A percentile compares a stretch with the other conserved stretches of the same genome.
phyloP scores from a whole-genome alignment of 2,113 vertebrate species.

The Ictidomys tridecemlineatus region DNA sequence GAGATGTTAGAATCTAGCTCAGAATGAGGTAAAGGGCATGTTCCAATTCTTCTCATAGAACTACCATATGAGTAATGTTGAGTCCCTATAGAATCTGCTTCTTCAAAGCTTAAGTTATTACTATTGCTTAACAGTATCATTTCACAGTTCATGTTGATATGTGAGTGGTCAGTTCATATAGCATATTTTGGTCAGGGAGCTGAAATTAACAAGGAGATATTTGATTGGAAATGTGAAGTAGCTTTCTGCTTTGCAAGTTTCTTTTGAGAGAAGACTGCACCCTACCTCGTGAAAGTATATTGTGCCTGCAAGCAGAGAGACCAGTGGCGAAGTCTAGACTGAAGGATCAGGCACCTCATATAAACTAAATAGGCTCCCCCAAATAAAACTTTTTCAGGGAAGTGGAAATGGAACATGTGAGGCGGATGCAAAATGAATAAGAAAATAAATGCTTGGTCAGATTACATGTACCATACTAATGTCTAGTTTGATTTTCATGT shows the following conservation, averaged over 20 bases:
- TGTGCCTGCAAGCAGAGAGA: neutral
- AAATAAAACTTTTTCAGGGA: neutral
- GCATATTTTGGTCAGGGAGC: neutral
- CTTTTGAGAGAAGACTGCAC: neutral
- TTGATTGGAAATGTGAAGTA: constrained; percentile 10
- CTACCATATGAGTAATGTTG: neutral
- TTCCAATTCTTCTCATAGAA: constrained; percentile 15
- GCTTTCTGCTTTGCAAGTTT: neutral
- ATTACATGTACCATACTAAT: neutral
- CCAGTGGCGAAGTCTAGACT: neutral
- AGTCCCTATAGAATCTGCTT: neutral
- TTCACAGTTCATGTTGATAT: neutral
- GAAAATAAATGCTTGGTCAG: too few species aligned
- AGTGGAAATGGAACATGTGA: neutral
- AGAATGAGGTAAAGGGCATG: neutral
- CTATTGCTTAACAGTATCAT: neutral
- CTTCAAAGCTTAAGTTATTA: neutral
- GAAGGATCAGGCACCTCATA: neutral
- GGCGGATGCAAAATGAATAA: constrained; percentile 2
- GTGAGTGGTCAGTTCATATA: neutral
- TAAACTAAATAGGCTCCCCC: neutral
- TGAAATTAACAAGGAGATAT: constrained; percentile 10
- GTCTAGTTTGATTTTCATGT: neutral
- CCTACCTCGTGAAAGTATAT: neutral
- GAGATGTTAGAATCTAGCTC: neutral